phyloP scores from a whole-genome alignment of 1,140 invertebrate species.

The Pseudomyrmex dendroicus region DNA sequence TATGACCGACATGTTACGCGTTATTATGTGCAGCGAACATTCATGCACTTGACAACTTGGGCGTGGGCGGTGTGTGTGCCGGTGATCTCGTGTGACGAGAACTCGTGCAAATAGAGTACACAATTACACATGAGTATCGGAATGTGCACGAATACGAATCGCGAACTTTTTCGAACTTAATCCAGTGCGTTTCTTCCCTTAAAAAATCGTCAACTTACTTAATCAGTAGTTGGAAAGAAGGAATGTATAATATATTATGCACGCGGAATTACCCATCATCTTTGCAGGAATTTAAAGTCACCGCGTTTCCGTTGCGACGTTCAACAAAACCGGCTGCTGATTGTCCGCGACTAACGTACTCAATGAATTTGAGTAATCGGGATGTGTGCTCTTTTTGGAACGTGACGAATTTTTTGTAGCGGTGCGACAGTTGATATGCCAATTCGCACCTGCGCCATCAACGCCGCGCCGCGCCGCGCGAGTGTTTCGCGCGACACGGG shows the following conservation, averaged over 20 bases:
- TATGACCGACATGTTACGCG: slow-evolving; percentile 6
- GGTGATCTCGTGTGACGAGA: background rate
- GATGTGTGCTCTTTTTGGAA: background rate
- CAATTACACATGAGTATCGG: slow-evolving; percentile 27
- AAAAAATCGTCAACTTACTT: slow-evolving; percentile 55
- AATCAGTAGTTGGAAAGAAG: slow-evolving; percentile 53
- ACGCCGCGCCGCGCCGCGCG: background rate
- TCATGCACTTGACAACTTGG: slow-evolving; percentile 27
- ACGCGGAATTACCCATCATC: slow-evolving; percentile 2
- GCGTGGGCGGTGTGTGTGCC: slow-evolving; percentile 10
- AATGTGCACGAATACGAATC: slow-evolving; percentile 2
- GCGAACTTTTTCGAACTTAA: background rate
- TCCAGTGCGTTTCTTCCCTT: slow-evolving; percentile 36
- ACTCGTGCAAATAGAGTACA: slow-evolving; percentile 38
- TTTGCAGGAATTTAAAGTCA: slow-evolving; percentile 12
- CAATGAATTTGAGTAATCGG: background rate
- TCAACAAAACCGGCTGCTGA: background rate
- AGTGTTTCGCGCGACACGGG: background rate
- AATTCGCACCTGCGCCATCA: slow-evolving; percentile 40
- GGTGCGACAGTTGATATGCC: background rate
- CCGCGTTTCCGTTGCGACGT: slow-evolving; percentile 18
- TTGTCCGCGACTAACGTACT: background rate
- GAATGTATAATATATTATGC: slow-evolving; percentile 19
- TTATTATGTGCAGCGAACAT: background rate
- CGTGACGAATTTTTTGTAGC: slow-evolving; percentile 12